Percentiles rank a stretch among this genome's conserved stretches.
Conservation (phyloP, 2,888 invertebrate genomes). For the Drosophila gaucha region DNA sequence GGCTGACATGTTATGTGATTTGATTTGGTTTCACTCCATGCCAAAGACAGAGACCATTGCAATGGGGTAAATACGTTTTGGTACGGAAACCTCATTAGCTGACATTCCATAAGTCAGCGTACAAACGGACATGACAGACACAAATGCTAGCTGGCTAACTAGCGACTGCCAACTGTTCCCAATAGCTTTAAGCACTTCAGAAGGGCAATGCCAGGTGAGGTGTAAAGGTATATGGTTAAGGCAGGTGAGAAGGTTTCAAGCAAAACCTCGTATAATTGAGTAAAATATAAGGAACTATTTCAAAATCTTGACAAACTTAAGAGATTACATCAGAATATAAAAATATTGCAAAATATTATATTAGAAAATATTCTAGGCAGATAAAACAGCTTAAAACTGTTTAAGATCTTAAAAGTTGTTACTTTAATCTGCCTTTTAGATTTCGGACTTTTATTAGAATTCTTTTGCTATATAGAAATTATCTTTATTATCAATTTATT, state of each 20-base stretch:
- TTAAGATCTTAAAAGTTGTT: too few species aligned
- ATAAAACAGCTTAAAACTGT: too few species aligned
- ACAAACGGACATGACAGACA: conserved; percentile 41
- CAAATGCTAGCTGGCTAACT: conserved; percentile 18
- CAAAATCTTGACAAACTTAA: neutral
- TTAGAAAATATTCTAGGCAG: too few species aligned
- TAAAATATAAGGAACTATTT: neutral
- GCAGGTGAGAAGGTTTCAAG: neutral
- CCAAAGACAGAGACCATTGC: conserved; percentile 26
- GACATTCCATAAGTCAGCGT: conserved; percentile 67
- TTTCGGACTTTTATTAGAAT: too few species aligned
- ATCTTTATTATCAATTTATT: too few species aligned
- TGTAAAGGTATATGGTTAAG: neutral
- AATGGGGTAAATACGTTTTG: conserved; percentile 67
- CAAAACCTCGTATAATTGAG: neutral
- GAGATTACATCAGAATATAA: too few species aligned
- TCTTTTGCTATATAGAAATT: too few species aligned
- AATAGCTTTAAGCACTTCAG: conserved; percentile 11
- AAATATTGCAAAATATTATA: too few species aligned
- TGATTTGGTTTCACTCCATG: conserved; percentile 57
- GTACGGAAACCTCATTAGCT: conserved; percentile 70
- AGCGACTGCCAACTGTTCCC: conserved; percentile 17
- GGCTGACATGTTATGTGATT: conserved; percentile 72
- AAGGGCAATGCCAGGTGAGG: conserved; percentile 26
- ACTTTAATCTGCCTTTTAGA: too few species aligned